These are phyloP conservation scores for Hapalemur alaotrensis DNA, from an alignment of 2,797 vertebrate genomes.

Conservation along the genomic window DNA sequence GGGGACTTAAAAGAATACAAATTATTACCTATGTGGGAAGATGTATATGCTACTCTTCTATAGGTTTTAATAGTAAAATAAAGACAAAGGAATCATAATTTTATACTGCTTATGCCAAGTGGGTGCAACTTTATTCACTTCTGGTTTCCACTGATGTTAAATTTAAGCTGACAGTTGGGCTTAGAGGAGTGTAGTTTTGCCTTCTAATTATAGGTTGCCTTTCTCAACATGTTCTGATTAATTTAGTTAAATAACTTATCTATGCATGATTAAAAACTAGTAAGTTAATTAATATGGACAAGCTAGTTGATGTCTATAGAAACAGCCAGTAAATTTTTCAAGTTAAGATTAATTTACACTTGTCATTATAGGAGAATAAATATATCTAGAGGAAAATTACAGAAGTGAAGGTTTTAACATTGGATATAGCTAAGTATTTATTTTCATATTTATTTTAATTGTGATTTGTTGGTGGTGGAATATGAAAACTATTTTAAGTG, in stretches of 20 bases:
- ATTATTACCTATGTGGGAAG: not conserved
- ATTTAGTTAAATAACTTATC: constrained; percentile 38
- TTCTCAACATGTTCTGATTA: constrained; percentile 30
- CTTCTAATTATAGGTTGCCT: constrained; percentile 27
- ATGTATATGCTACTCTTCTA: not conserved
- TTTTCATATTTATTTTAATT: constrained; percentile 19
- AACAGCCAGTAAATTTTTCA: constrained; percentile 47
- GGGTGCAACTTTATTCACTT: not conserved
- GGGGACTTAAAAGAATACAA: not conserved
- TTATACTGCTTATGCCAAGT: not conserved
- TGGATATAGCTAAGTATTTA: not conserved
- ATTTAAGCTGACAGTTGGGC: not conserved
- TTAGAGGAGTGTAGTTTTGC: not conserved
- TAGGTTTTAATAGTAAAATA: not conserved
- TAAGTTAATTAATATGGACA: constrained; percentile 35
- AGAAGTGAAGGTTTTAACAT: not conserved
- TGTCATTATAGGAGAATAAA: constrained; percentile 6
- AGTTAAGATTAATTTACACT: constrained; percentile 35
- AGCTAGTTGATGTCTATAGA: not conserved
- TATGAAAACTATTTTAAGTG: constrained; percentile 28
- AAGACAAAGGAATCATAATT: not conserved
- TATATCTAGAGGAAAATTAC: not conserved
- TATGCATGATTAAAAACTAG: constrained; percentile 36
- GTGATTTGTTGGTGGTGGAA: not conserved
- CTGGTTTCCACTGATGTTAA: constrained; percentile 9